These are phyloP conservation scores for Allobates femoralis DNA, from an alignment of 2,797 vertebrate genomes.

Conservation along the genomic window DNA sequence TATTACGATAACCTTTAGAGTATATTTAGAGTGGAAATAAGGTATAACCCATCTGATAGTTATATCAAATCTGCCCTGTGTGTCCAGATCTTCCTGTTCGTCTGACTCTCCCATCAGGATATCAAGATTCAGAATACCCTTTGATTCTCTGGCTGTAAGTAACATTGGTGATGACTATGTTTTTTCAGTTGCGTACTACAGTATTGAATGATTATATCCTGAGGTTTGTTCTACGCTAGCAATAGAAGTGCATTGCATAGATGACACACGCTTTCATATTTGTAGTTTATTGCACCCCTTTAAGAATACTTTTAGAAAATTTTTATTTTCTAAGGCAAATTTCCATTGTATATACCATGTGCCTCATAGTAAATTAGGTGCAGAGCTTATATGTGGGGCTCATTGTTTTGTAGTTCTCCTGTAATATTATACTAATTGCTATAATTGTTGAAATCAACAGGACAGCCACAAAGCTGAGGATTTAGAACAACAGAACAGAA, in stretches of 20 bases:
- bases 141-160: slow-evolving; percentile 84
- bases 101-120: slow-evolving; percentile 79
- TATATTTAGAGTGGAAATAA: no score
- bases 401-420: neutral
- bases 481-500: neutral
- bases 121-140: slow-evolving; percentile 79
- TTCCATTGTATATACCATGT: neutral
- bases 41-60: no score
- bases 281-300: no score
- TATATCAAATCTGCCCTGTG: neutral
- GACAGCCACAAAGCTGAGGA: neutral
- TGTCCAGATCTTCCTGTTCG: slow-evolving; percentile 81
- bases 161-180: neutral
- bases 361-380: neutral
- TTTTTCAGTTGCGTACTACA: no score
- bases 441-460: neutral
- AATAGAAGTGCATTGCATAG: neutral
- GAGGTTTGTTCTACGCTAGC: neutral
- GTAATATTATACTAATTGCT: neutral
- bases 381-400: neutral
- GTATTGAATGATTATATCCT: no score
- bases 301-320: no score
- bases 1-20: no score
- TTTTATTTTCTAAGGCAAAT: no score
- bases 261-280: neutral